Percentiles rank a stretch among this genome's conserved stretches.
Conservation (phyloP, 2,797 vertebrate genomes). For the Ctenopoma kingsleyae region DNA sequence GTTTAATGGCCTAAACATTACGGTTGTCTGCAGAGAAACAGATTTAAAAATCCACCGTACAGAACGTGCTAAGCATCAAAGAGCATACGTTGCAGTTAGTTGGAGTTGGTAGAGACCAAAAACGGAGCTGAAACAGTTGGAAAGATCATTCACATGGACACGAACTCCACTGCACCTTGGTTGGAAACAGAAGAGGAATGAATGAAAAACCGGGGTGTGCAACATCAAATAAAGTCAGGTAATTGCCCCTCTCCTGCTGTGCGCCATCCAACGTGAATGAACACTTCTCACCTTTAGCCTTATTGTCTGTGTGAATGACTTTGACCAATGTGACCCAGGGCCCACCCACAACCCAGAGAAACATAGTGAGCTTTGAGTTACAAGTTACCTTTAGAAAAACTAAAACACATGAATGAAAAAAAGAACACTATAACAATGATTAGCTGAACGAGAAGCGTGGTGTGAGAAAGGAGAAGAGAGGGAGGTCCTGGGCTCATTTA, state of each 20-base stretch:
- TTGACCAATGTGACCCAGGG: not conserved
- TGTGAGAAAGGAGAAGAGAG: conserved; percentile 17
- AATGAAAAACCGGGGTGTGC: not conserved
- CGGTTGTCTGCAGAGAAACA: too few species aligned
- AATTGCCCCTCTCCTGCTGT: not conserved
- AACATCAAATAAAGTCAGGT: not conserved
- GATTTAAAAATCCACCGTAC: too few species aligned
- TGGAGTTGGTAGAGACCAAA: not conserved
- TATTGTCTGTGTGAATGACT: not conserved
- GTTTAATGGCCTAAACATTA: too few species aligned
- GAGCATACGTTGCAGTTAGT: too few species aligned
- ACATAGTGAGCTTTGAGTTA: not conserved
- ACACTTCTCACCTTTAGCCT: not conserved
- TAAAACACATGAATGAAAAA: not conserved
- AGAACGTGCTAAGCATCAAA: too few species aligned
- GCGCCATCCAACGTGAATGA: not conserved
- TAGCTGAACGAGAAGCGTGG: not conserved
- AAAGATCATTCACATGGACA: not conserved
- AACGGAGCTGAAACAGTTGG: not conserved
- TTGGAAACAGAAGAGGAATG: not conserved
- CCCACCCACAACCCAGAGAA: conserved; percentile 21
- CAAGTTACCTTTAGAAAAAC: not conserved
- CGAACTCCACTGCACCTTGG: not conserved
- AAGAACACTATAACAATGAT: conserved; percentile 1
- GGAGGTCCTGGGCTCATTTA: conserved; percentile 45